phyloP scores from a whole-genome alignment of 2,113 vertebrate species.

The Sinosuthora webbiana region DNA sequence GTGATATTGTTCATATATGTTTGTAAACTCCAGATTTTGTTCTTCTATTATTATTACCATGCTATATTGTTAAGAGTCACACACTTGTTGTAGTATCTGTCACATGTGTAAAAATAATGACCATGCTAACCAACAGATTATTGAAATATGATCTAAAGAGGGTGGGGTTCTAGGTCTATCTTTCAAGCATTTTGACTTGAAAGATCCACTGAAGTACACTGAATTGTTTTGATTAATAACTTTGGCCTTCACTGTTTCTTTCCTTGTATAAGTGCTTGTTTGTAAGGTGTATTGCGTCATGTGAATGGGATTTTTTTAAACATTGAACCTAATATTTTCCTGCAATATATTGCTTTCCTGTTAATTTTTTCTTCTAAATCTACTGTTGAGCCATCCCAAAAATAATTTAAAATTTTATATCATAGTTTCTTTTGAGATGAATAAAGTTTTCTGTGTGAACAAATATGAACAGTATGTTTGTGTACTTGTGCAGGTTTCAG shows the following conservation, averaged over 20 bases:
- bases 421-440: fast-evolving
- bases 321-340: not conserved
- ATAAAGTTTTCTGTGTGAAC: not conserved
- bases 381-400: not conserved
- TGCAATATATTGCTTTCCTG: not conserved
- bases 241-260: not conserved
- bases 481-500: not conserved
- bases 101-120: not conserved
- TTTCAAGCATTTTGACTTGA: not conserved
- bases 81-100: not conserved
- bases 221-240: not conserved
- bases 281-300: not conserved
- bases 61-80: not conserved
- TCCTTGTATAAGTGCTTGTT: not conserved
- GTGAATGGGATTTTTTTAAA: not conserved
- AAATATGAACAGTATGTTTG: not conserved
- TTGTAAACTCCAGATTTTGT: not conserved
- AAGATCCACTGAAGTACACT: not conserved
- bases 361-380: not conserved
- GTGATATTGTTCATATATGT: not conserved
- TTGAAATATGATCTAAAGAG: not conserved
- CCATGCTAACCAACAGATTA: not conserved
- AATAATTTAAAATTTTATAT: not conserved
- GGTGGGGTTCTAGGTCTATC: not conserved
- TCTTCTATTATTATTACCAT: not conserved